Evolutionary conservation across 2,113 vertebrate species (phyloP).

Genomic region (Thinocorus orbignyianus): DNA sequence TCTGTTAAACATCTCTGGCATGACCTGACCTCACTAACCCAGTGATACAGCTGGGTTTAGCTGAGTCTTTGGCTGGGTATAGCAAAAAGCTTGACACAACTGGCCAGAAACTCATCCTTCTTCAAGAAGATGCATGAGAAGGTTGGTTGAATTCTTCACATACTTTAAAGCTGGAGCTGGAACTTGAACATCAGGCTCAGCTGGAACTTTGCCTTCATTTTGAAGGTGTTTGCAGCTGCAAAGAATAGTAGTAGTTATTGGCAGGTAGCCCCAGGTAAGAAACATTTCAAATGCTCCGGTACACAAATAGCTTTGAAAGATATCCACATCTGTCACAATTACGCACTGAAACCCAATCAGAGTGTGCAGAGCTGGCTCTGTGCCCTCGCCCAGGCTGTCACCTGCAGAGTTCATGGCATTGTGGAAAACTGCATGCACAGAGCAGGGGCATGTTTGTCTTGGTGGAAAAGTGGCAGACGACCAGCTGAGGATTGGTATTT

Average conservation of each 20-base stretch:
- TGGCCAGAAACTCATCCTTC: conserved; percentile 1
- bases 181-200: neutral
- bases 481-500: neutral
- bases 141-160: neutral
- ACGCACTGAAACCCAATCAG: neutral
- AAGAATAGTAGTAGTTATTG: conserved; percentile 3
- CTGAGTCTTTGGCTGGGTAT: neutral
- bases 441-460: neutral
- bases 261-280: conserved; percentile 45
- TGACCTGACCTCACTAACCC: neutral
- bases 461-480: neutral
- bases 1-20: neutral
- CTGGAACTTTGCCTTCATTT: conserved; percentile 26
- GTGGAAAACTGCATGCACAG: neutral
- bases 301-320: conserved; percentile 20
- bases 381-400: neutral
- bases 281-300: conserved; percentile 22
- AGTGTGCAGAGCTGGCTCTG: neutral
- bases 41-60: neutral
- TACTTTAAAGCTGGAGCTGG: neutral
- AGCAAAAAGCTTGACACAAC: neutral
- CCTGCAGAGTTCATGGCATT: conserved; percentile 8
- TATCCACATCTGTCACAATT: neutral
- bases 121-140: neutral
- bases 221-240: conserved; percentile 6